Conservation (phyloP, 1,140 invertebrate genomes). For the Sycobia sp. region DNA sequence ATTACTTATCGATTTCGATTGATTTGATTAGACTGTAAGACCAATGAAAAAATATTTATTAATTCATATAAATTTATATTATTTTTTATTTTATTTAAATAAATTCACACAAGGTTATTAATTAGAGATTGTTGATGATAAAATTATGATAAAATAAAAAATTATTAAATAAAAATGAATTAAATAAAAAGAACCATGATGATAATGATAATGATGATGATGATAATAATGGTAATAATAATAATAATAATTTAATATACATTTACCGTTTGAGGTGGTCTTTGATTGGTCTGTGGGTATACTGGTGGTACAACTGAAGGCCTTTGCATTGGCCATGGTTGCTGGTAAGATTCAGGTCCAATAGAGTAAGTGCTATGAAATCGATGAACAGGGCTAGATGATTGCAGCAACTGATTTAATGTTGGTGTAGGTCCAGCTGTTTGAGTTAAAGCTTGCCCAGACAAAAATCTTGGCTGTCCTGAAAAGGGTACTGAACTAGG, state of each 20-base stretch:
- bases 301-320: conserved; percentile 57
- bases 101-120: too few species aligned
- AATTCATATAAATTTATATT: too few species aligned
- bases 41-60: too few species aligned
- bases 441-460: conserved; percentile 72
- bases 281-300: conserved; percentile 56
- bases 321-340: conserved; percentile 59
- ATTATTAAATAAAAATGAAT: too few species aligned
- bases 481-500: conserved; percentile 42
- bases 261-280: conserved; percentile 59
- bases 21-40: too few species aligned
- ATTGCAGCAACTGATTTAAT: conserved; percentile 85
- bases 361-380: conserved; percentile 63
- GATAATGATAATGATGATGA: too few species aligned
- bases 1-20: too few species aligned
- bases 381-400: conserved; percentile 69
- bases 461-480: conserved; percentile 62
- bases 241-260: neutral
- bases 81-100: too few species aligned
- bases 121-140: too few species aligned
- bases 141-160: too few species aligned
- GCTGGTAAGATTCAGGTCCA: conserved; percentile 57
- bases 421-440: conserved; percentile 88
- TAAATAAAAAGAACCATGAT: too few species aligned
- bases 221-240: neutral